Evolutionary conservation across 2,797 vertebrate species (phyloP).

Genomic region (Phoebastria nigripes): DNA sequence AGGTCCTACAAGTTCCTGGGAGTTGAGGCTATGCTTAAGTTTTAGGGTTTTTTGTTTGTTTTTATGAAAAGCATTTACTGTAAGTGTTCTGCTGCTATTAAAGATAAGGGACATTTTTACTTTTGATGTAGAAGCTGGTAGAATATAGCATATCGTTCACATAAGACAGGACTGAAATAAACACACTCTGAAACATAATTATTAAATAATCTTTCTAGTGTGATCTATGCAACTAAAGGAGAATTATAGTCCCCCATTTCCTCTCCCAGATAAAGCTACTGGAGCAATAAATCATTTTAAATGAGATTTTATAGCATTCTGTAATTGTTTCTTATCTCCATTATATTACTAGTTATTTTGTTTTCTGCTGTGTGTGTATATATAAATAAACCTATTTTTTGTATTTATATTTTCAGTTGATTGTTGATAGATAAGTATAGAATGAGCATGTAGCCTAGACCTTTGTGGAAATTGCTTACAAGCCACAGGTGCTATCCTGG

Average conservation of each 20-base stretch:
- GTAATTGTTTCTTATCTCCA: not conserved
- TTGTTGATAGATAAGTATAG: not conserved
- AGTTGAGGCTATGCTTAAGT: not conserved
- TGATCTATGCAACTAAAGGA: not conserved
- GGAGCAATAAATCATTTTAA: not conserved
- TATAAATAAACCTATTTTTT: not conserved
- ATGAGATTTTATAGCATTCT: not conserved
- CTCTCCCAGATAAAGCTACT: not conserved
- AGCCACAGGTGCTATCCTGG: not conserved
- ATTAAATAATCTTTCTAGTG: not conserved
- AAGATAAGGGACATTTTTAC: not conserved
- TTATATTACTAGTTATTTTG: not conserved
- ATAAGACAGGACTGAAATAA: not conserved
- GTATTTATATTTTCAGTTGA: not conserved
- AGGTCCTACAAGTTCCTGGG: not conserved
- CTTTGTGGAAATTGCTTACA: not conserved
- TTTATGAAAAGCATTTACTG: not conserved
- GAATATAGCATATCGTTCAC: not conserved
- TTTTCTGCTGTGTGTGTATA: not conserved
- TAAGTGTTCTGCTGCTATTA: not conserved
- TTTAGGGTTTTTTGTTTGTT: not conserved
- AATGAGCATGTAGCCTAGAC: not conserved
- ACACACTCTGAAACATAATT: not conserved
- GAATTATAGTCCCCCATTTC: not conserved
- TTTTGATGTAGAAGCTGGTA: not conserved